These are phyloP conservation scores for Aphelinus atriplicis DNA, from an alignment of 1,140 invertebrate genomes.

Conservation along the genomic window DNA sequence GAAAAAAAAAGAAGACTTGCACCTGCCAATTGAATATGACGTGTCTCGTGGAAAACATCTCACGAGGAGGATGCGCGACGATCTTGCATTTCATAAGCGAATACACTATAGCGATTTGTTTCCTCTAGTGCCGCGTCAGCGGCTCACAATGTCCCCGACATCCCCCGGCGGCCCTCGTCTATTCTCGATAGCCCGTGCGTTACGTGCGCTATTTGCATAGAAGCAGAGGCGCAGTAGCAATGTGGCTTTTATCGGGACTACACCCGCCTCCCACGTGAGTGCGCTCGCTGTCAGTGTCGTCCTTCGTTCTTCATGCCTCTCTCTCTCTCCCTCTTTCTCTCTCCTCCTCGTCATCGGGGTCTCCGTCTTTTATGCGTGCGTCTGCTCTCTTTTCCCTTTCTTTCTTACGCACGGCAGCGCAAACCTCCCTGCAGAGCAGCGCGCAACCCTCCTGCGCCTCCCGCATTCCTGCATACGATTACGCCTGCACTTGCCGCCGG, in stretches of 20 bases:
- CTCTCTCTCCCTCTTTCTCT: conserved; percentile 48
- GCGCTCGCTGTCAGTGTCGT: conserved; percentile 59
- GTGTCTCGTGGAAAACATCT: too few relatives aligned
- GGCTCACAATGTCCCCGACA: conserved; percentile 35
- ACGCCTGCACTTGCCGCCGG: conserved; percentile 38
- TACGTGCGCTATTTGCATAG: conserved; percentile 62
- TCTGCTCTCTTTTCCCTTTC: conserved; percentile 46
- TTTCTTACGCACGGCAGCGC: conserved; percentile 41
- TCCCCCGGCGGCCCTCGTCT: neutral
- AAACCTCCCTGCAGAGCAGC: conserved; percentile 56
- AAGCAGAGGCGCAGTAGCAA: conserved; percentile 10
- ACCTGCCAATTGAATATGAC: too few relatives aligned
- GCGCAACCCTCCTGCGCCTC: conserved; percentile 54
- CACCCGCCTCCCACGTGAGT: conserved; percentile 60
- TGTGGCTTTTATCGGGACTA: conserved; percentile 22
- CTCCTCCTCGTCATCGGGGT: conserved; percentile 34
- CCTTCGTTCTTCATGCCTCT: conserved; percentile 15
- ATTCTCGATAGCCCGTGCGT: conserved; percentile 38
- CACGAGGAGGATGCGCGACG: too few relatives aligned
- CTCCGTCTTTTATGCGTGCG: conserved; percentile 32
- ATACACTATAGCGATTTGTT: conserved; percentile 13
- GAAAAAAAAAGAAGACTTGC: too few relatives aligned
- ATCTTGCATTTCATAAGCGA: too few relatives aligned
- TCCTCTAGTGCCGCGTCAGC: conserved; percentile 8
- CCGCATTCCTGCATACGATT: conserved; percentile 65